A percentile compares a stretch with the other conserved stretches of the same genome.
phyloP scores from a whole-genome alignment of 2,888 invertebrate species.

The Scotopteryx bipunctaria region DNA sequence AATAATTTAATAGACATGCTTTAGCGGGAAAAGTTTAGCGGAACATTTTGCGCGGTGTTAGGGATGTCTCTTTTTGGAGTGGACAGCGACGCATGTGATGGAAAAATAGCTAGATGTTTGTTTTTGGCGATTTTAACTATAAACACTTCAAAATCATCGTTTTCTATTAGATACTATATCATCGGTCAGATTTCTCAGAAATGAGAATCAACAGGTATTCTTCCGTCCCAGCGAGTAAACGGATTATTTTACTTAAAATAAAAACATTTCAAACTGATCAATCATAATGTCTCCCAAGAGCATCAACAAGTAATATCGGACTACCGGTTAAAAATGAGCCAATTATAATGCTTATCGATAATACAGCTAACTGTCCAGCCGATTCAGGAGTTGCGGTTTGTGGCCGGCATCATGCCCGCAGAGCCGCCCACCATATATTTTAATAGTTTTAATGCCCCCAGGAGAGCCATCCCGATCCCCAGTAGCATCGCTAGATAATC shows the following conservation, averaged over 20 bases:
- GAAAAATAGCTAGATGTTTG: neutral
- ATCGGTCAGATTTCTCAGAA: too few relatives aligned
- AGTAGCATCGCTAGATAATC: constrained; percentile 44
- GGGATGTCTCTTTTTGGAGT: constrained; percentile 10
- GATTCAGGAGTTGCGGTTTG: constrained; percentile 79
- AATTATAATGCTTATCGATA: constrained; percentile 63
- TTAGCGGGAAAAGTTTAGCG: constrained; percentile 49
- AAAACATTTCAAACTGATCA: constrained; percentile 9
- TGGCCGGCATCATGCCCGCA: constrained; percentile 69
- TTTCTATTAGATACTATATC: too few relatives aligned
- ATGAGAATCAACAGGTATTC: too few relatives aligned
- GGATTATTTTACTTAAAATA: neutral
- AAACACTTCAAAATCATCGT: too few relatives aligned
- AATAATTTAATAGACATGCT: constrained; percentile 58
- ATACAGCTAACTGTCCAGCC: constrained; percentile 62
- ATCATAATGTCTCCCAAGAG: constrained; percentile 17
- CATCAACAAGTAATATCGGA: constrained; percentile 27
- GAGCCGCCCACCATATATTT: constrained; percentile 65
- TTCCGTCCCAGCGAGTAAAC: neutral
- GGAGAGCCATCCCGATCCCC: constrained; percentile 48
- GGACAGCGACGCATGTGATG: neutral
- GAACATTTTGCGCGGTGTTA: constrained; percentile 46
- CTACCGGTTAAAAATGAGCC: constrained; percentile 43
- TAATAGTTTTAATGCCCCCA: constrained; percentile 75
- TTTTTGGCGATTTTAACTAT: too few relatives aligned